A percentile compares a stretch with the other conserved stretches of the same genome.
These are phyloP conservation scores for Blastobasis adustella DNA, from an alignment of 2,888 invertebrate species.

Conservation along the genomic window DNA sequence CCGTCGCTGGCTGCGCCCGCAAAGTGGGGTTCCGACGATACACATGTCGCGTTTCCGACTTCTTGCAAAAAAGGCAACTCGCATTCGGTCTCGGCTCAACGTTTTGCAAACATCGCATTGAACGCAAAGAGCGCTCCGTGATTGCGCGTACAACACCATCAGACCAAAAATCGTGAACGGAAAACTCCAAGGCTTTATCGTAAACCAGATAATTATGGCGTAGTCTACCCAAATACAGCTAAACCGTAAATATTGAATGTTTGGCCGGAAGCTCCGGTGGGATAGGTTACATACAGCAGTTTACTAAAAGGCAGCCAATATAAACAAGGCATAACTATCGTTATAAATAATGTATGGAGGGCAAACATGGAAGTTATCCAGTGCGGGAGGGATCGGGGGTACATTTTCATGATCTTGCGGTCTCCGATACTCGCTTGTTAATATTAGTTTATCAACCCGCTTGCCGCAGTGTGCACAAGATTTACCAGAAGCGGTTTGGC, in stretches of 20 bases:
- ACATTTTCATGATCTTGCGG: conserved; percentile 72
- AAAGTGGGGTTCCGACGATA: conserved; percentile 22
- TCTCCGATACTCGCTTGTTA: conserved; percentile 62
- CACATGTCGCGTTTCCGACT: conserved; percentile 23
- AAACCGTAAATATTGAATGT: conserved; percentile 30
- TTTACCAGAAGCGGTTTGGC: background rate
- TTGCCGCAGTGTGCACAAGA: conserved; percentile 20
- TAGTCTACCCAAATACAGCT: background rate
- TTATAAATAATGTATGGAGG: conserved; percentile 68
- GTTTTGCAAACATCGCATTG: too few relatives aligned
- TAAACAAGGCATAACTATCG: conserved; percentile 61
- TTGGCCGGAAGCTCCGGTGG: conserved; percentile 37
- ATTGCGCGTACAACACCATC: too few relatives aligned
- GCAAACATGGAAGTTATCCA: conserved; percentile 64
- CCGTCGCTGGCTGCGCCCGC: conserved; percentile 21
- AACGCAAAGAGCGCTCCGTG: too few relatives aligned
- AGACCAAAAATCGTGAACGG: too few relatives aligned
- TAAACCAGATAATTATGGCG: too few relatives aligned
- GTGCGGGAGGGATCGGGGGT: conserved; percentile 54
- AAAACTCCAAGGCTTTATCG: too few relatives aligned
- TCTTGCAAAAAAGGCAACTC: conserved; percentile 15
- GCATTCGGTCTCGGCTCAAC: background rate
- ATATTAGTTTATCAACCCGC: conserved; percentile 68
- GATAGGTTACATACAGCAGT: conserved; percentile 26
- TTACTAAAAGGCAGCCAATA: conserved; percentile 50